These are phyloP conservation scores for Stenodera caucasica DNA, from an alignment of 2,888 invertebrate genomes.

Conservation along the genomic window DNA sequence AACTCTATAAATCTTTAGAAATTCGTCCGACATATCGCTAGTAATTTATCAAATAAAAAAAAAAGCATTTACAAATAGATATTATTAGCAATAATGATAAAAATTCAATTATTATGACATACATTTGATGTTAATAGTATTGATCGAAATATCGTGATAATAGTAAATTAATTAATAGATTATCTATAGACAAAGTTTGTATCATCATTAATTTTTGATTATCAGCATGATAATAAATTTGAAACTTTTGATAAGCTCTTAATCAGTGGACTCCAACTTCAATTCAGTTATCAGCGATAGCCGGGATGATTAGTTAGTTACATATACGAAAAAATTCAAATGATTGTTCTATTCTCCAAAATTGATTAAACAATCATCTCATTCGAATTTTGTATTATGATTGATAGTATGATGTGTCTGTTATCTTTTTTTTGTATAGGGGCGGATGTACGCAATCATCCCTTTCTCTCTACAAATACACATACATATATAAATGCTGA, in stretches of 20 bases:
- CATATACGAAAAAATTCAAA: no score
- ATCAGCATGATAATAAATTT: neutral
- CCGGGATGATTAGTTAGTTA: no score
- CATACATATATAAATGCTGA: neutral
- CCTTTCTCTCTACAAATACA: neutral
- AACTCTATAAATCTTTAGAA: constrained; percentile 42
- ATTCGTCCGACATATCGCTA: constrained; percentile 23
- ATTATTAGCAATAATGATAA: neutral
- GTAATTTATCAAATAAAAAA: constrained; percentile 21
- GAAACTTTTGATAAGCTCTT: no score
- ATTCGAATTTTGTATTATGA: neutral
- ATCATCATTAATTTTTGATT: neutral
- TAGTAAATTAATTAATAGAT: neutral
- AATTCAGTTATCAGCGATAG: no score
- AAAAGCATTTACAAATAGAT: neutral
- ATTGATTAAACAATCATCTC: neutral
- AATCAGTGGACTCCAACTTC: no score
- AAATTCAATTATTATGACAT: neutral
- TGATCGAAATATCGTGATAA: neutral
- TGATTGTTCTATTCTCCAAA: no score
- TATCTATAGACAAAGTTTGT: neutral
- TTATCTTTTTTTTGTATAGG: neutral
- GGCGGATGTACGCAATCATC: neutral
- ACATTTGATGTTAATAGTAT: neutral
- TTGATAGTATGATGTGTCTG: neutral